A percentile compares a stretch with the other conserved stretches of the same genome.
Evolutionary conservation across 2,888 invertebrate genomes (phyloP).

Genomic region (Drosophila pseudotalamancana): DNA sequence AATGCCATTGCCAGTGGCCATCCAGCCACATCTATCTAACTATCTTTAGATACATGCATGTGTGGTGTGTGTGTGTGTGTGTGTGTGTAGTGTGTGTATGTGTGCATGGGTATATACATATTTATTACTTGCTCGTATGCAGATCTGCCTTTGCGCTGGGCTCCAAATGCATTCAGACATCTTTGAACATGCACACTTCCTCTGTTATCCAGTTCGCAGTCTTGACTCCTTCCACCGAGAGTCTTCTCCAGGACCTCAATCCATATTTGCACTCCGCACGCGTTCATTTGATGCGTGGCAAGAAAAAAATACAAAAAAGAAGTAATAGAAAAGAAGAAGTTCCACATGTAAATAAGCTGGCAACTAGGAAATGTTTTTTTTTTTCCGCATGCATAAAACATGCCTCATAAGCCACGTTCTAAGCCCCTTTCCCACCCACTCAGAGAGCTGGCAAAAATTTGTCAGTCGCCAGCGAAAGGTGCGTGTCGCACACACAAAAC

Average conservation of each 20-base stretch:
- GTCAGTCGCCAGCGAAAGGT: conserved; percentile 23
- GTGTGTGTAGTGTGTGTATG: not conserved
- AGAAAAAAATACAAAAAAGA: not conserved
- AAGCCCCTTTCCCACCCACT: not conserved
- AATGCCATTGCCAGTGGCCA: conserved; percentile 50
- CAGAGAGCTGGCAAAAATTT: conserved; percentile 33
- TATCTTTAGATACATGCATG: too few relatives aligned
- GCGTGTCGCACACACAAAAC: conserved; percentile 24
- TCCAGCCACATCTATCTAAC: conserved; percentile 10
- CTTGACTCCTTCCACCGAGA: conserved; percentile 14
- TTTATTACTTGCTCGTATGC: conserved; percentile 39
- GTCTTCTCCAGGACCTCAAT: not conserved
- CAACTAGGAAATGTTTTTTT: conserved; percentile 19
- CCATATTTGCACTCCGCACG: conserved; percentile 47
- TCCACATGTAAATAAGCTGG: conserved; percentile 63
- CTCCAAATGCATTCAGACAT: conserved; percentile 39
- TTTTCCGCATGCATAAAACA: conserved; percentile 47
- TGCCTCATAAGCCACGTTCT: conserved; percentile 9
- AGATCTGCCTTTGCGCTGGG: conserved; percentile 52
- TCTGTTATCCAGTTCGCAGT: not conserved
- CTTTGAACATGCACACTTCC: conserved; percentile 31
- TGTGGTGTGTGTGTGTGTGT: not conserved
- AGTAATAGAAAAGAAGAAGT: conserved; percentile 12
- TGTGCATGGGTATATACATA: not conserved
- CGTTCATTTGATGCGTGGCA: conserved; percentile 56